These are phyloP conservation scores for Trissolcus basalis DNA, from an alignment of 1,140 invertebrate species.

Conservation along the genomic window DNA sequence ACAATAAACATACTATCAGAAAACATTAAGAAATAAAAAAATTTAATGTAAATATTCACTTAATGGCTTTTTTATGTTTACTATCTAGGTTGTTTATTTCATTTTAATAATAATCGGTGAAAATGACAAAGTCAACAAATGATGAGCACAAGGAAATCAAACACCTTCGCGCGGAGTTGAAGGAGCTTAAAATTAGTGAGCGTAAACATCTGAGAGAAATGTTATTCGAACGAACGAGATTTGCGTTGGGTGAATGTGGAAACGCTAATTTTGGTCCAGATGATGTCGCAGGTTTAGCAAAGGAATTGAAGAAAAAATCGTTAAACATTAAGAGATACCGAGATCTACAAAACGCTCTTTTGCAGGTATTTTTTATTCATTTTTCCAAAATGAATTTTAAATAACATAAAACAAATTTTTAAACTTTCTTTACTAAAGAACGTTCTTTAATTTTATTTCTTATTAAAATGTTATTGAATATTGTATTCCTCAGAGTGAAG, in stretches of 20 bases:
- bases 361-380: slow-evolving; percentile 63
- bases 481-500: slow-evolving; percentile 62
- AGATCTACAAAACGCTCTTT: slow-evolving; percentile 66
- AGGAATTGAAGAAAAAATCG: slow-evolving; percentile 62
- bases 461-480: slow-evolving; percentile 6
- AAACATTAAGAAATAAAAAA: too few relatives aligned
- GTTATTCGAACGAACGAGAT: slow-evolving; percentile 41
- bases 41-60: too few relatives aligned
- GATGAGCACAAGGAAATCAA: slow-evolving; percentile 20
- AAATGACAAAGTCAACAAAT: background rate
- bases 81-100: too few relatives aligned
- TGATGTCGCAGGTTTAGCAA: slow-evolving; percentile 55
- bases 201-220: slow-evolving; percentile 49
- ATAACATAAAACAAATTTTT: too few relatives aligned
- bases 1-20: too few relatives aligned
- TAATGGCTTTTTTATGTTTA: too few relatives aligned
- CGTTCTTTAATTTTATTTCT: slow-evolving; percentile 8
- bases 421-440: slow-evolving; percentile 14
- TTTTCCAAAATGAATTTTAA: too few relatives aligned
- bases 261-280: slow-evolving; percentile 39
- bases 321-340: slow-evolving; percentile 63
- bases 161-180: slow-evolving; percentile 45
- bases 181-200: slow-evolving; percentile 35
- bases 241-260: slow-evolving; percentile 55
- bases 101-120: too few relatives aligned